Conservation (phyloP, 2,113 vertebrate genomes). For the Mus spicilegus region DNA sequence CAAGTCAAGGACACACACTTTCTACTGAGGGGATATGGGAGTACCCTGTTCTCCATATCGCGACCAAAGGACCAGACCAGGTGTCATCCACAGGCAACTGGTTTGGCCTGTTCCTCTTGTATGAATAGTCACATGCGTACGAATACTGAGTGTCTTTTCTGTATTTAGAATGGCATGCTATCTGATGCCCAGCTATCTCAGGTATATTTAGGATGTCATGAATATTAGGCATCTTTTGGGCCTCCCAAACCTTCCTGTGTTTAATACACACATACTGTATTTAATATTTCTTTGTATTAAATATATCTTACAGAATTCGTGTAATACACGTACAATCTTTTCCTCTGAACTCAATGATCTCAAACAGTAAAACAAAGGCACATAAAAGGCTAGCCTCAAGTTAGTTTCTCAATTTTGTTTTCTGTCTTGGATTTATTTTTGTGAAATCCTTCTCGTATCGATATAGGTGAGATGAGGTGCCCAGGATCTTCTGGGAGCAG, state of each 20-base stretch:
- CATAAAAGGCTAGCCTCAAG: background rate
- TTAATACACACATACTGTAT: background rate
- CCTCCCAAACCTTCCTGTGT: background rate
- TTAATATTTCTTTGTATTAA: background rate
- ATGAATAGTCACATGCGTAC: background rate
- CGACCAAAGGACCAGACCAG: background rate
- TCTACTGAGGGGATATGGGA: rapidly evolving
- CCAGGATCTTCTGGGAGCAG: no score
- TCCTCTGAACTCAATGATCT: background rate
- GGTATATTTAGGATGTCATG: background rate
- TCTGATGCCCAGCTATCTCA: background rate
- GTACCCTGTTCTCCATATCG: background rate
- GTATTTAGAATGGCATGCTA: background rate
- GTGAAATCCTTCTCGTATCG: background rate
- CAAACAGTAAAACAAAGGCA: background rate
- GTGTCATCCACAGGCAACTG: background rate
- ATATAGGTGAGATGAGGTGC: background rate
- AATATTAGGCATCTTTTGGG: background rate
- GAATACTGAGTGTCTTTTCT: background rate
- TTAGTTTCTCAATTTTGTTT: background rate
- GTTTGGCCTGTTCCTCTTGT: background rate
- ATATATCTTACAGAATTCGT: background rate
- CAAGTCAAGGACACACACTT: background rate
- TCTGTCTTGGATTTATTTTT: background rate
- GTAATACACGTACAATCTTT: background rate